Conservation (phyloP, 2,888 invertebrate species). For the Drosophila tanythrix region DNA sequence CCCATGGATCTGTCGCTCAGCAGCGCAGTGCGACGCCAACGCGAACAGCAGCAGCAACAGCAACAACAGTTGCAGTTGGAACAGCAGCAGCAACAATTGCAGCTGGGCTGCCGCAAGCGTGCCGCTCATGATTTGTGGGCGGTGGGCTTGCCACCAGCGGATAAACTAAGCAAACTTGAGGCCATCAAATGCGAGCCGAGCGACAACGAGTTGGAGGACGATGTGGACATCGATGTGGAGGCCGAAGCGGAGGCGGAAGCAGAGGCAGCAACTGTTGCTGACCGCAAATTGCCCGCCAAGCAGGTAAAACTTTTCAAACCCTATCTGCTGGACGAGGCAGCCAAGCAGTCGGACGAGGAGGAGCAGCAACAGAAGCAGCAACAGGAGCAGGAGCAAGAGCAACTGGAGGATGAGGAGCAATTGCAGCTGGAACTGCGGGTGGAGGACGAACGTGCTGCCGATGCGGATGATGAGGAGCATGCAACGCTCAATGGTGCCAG, state of each 20-base stretch:
- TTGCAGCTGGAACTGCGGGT: slow-evolving; percentile 47
- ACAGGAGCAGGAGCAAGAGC: slow-evolving; percentile 13
- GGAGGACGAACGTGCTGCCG: slow-evolving; percentile 53
- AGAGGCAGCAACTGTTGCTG: slow-evolving; percentile 35
- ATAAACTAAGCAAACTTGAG: slow-evolving; percentile 78
- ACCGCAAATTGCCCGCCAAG: slow-evolving; percentile 73
- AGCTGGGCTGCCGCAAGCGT: slow-evolving; percentile 82
- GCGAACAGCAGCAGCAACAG: slow-evolving; percentile 58
- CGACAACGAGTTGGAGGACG: slow-evolving; percentile 55
- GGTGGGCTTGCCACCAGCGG: slow-evolving; percentile 50
- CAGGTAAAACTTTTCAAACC: slow-evolving; percentile 92
- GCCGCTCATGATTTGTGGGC: slow-evolving; percentile 54
- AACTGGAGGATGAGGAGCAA: slow-evolving; percentile 18
- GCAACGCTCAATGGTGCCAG: slow-evolving; percentile 34
- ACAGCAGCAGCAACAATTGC: slow-evolving; percentile 54
- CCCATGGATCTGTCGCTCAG: slow-evolving; percentile 84
- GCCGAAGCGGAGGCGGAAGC: slow-evolving; percentile 45
- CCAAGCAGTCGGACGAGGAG: slow-evolving; percentile 19
- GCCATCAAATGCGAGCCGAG: slow-evolving; percentile 50
- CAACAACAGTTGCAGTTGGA: slow-evolving; percentile 39
- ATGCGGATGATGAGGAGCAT: slow-evolving; percentile 63
- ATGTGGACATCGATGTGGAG: slow-evolving; percentile 59
- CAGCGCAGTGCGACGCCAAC: slow-evolving; percentile 67
- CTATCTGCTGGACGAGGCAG: slow-evolving; percentile 89
- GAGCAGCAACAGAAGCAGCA: slow-evolving; percentile 6